Percentiles rank a stretch among this genome's conserved stretches.
Evolutionary conservation across 2,888 invertebrate genomes (phyloP).

Genomic region (Lithophane semibrunnea): DNA sequence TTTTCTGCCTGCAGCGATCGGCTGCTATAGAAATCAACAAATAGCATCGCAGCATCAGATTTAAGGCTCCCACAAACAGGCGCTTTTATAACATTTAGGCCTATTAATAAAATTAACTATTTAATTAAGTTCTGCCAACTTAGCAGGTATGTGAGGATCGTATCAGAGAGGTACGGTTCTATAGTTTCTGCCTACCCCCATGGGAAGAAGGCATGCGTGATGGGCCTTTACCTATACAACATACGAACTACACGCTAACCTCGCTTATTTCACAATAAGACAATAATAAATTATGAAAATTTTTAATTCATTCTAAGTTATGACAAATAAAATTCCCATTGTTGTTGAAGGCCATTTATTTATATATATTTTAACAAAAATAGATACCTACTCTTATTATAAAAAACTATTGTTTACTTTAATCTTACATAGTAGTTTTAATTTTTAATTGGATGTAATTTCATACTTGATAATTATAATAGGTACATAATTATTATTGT

Average conservation of each 20-base stretch:
- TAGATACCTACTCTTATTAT: neutral
- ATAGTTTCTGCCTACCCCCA: no score
- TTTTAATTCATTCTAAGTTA: conserved; percentile 22
- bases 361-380: neutral
- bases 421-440: conserved; percentile 9
- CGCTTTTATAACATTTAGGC: neutral
- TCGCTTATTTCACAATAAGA: neutral
- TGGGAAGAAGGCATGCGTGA: no score
- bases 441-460: conserved; percentile 27
- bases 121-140: neutral
- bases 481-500: neutral
- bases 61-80: no score
- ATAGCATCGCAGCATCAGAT: no score
- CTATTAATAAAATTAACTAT: neutral
- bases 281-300: conserved; percentile 6
- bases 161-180: no score
- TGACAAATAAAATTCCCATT: conserved; percentile 27
- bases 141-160: neutral
- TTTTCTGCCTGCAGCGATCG: no score
- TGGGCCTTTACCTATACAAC: no score
- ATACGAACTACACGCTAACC: neutral
- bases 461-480: conserved; percentile 3
- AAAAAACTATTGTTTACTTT: conserved; percentile 34
- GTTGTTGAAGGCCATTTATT: conserved; percentile 35
- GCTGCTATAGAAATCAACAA: no score